Conservation (phyloP, 2,888 invertebrate species). For the Drosophila seclusa region DNA sequence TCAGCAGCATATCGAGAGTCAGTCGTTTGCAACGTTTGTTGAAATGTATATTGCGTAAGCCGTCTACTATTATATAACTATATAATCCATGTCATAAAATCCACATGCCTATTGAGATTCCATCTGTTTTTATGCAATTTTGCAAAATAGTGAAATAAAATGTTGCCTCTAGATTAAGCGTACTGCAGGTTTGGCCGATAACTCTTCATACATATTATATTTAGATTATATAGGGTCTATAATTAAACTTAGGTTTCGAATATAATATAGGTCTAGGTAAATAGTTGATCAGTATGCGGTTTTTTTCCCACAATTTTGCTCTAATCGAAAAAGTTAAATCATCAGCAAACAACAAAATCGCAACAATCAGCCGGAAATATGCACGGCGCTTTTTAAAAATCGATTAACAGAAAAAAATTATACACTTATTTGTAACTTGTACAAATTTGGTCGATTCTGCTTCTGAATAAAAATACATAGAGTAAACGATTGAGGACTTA, state of each 20-base stretch:
- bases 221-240: conserved; percentile 10
- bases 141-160: not conserved
- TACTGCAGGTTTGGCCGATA: conserved; percentile 1
- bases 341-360: conserved; percentile 18
- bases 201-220: not conserved
- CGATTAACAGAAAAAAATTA: conserved; percentile 9
- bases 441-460: not conserved
- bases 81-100: not conserved
- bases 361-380: conserved; percentile 2
- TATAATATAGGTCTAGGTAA: conserved; percentile 24
- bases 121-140: not conserved
- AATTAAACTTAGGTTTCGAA: conserved; percentile 44
- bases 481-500: too few species aligned
- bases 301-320: conserved; percentile 8
- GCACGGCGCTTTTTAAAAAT: conserved; percentile 28
- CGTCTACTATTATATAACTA: not conserved
- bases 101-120: not conserved
- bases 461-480: not conserved
- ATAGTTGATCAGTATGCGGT: conserved; percentile 49
- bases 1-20: not conserved
- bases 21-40: not conserved
- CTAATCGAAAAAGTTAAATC: conserved; percentile 33
- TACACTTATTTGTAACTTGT: not conserved
- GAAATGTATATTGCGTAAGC: not conserved
- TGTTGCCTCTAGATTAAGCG: conserved; percentile 13